phyloP scores from a whole-genome alignment of 2,797 vertebrate genomes.

The Sphenopsis melanotis region DNA sequence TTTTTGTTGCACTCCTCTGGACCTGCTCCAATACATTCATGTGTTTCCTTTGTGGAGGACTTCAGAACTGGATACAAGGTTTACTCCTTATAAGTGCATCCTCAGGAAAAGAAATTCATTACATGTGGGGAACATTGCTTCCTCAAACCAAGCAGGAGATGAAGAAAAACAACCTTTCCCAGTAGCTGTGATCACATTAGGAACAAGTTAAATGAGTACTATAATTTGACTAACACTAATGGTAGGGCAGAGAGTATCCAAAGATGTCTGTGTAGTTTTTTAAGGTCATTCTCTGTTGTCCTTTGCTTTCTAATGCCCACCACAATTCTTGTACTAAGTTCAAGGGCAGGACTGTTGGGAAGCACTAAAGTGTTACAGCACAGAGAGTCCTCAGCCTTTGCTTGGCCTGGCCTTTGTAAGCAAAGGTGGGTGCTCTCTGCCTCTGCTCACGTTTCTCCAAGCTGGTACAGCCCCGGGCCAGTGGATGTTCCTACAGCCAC shows the following conservation, averaged over 20 bases:
- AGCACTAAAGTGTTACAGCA: not conserved
- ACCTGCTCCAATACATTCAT: not conserved
- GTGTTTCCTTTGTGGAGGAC: not conserved
- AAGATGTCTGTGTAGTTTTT: not conserved
- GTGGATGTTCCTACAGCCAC: accelerated
- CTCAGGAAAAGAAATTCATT: not conserved
- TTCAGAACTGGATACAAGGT: not conserved
- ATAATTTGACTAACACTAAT: not conserved
- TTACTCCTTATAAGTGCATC: not conserved
- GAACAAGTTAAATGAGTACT: not conserved
- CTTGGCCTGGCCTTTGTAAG: not conserved
- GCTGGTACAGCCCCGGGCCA: not conserved
- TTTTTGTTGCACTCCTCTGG: not conserved
- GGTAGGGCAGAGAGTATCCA: not conserved
- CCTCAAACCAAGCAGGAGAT: not conserved
- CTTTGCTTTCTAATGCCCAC: not conserved
- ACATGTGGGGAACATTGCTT: not conserved
- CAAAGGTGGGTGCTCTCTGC: not conserved
- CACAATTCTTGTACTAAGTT: not conserved
- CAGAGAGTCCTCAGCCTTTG: not conserved
- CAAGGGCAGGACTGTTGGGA: not conserved
- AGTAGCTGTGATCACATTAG: not conserved
- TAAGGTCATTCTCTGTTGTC: not conserved
- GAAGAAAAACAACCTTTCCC: not conserved
- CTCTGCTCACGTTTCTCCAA: not conserved